These are phyloP conservation scores for Gymnoscopelus braueri DNA, from an alignment of 2,797 vertebrate species.

Conservation along the genomic window DNA sequence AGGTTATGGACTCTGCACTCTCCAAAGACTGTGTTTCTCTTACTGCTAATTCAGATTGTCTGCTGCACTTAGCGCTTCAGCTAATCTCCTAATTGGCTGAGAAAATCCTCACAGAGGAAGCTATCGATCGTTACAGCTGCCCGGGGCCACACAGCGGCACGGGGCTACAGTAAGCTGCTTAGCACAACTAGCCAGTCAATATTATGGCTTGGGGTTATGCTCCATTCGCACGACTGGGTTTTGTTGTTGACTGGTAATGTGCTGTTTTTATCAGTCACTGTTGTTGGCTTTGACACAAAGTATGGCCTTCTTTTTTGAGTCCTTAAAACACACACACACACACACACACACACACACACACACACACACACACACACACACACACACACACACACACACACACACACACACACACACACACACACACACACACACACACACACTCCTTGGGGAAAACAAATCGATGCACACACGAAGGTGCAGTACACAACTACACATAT, in stretches of 20 bases:
- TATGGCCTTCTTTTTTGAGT: background rate
- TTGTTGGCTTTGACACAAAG: slow-evolving; percentile 28
- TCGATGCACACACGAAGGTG: background rate
- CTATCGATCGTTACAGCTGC: slow-evolving; percentile 72
- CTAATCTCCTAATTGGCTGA: slow-evolving; percentile 83
- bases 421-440: background rate
- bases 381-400: background rate
- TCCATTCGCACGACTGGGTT: slow-evolving; percentile 46
- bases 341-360: no score
- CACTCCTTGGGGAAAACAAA: background rate
- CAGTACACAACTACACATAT: no score
- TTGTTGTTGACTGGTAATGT: slow-evolving; percentile 28
- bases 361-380: no score
- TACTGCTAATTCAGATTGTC: slow-evolving; percentile 73
- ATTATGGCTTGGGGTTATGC: slow-evolving; percentile 47
- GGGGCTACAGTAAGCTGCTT: slow-evolving; percentile 74
- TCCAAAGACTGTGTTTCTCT: slow-evolving; percentile 53
- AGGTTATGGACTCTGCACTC: slow-evolving; percentile 38
- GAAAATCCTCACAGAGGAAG: slow-evolving; percentile 80
- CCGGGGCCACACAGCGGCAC: slow-evolving; percentile 46
- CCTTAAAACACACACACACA: no score
- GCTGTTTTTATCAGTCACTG: slow-evolving; percentile 25
- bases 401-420: background rate
- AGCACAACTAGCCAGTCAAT: slow-evolving; percentile 62
- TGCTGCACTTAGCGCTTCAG: slow-evolving; percentile 72